These are phyloP conservation scores for Karalla daura DNA, from an alignment of 2,797 vertebrate genomes.

Conservation along the genomic window DNA sequence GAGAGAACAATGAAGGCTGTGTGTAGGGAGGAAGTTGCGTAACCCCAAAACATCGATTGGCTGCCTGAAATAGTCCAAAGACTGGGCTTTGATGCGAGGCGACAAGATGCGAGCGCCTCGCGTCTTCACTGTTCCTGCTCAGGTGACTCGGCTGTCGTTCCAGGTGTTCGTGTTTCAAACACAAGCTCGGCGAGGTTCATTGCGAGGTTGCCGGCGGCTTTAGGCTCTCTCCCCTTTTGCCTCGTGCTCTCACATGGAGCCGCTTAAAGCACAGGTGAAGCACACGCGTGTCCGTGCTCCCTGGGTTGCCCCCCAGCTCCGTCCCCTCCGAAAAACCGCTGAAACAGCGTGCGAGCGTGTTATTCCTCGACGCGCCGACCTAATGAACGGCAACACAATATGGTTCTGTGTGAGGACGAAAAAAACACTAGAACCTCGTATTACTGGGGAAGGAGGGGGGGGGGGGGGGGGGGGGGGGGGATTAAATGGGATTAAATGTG, in stretches of 20 bases:
- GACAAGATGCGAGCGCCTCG: too few species aligned
- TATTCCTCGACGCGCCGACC: conserved; percentile 24
- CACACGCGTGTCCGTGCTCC: background rate
- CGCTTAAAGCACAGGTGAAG: conserved; percentile 4
- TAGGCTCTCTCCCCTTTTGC: conserved; percentile 6
- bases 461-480: conserved; percentile 27
- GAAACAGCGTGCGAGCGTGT: conserved; percentile 47
- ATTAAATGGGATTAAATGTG: conserved; percentile 32
- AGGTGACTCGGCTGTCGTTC: background rate
- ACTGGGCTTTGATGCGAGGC: too few species aligned
- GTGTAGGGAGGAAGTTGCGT: background rate
- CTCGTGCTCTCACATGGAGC: conserved; percentile 2
- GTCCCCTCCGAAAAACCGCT: conserved; percentile 15
- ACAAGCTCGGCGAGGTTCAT: too few species aligned
- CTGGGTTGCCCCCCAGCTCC: conserved; percentile 34
- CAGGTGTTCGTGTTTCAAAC: background rate
- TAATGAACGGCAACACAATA: conserved; percentile 46
- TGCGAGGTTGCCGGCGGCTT: background rate
- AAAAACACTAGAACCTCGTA: conserved; percentile 44
- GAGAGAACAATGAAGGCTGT: background rate
- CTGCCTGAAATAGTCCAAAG: background rate
- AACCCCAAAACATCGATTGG: background rate
- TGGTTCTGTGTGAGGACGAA: conserved; percentile 39
- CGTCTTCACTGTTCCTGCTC: background rate
- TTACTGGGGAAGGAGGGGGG: conserved; percentile 38